Evolutionary conservation across 2,797 vertebrate species (phyloP).

Genomic region (Odontamblyopus lacepedii): DNA sequence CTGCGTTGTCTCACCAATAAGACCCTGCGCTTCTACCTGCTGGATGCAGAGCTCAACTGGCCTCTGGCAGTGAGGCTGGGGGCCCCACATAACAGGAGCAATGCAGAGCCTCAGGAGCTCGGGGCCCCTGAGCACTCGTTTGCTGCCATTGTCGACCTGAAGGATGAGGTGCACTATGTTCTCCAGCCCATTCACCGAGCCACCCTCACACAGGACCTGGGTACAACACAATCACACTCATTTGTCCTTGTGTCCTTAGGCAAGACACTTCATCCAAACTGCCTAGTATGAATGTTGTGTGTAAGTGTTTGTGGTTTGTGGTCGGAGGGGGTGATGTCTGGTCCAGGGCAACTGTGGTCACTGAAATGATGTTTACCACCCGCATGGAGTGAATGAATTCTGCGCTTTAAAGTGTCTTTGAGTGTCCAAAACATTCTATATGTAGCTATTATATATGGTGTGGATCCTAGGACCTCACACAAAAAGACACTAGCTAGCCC

Average conservation of each 20-base stretch:
- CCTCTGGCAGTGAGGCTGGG: conserved; percentile 88
- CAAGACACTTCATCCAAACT: not conserved
- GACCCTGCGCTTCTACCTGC: conserved; percentile 92
- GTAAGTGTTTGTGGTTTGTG: too few species aligned
- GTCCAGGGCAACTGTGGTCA: too few species aligned
- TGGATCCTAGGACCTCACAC: too few species aligned
- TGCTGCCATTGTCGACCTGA: conserved; percentile 88
- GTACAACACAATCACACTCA: conserved; percentile 67
- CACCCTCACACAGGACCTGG: conserved; percentile 80
- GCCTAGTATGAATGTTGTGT: too few species aligned
- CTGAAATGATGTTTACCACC: too few species aligned
- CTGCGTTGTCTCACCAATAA: conserved; percentile 92
- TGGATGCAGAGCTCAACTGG: conserved; percentile 92
- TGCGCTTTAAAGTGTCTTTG: too few species aligned
- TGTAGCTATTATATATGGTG: not conserved
- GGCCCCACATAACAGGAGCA: conserved; percentile 66
- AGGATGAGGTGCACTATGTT: conserved; percentile 91
- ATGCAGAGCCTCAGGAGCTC: conserved; percentile 19
- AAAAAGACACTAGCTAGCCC: too few species aligned
- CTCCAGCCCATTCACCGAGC: conserved; percentile 78
- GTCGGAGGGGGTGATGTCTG: too few species aligned
- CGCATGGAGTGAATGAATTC: too few species aligned
- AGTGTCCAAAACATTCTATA: not conserved
- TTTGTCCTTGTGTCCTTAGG: not conserved
- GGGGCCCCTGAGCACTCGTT: conserved; percentile 71